Evolutionary conservation across 2,113 vertebrate species (phyloP), one percentile per base, ranked within the genome.

Genomic region (Panurus biarmicus): DNA sequence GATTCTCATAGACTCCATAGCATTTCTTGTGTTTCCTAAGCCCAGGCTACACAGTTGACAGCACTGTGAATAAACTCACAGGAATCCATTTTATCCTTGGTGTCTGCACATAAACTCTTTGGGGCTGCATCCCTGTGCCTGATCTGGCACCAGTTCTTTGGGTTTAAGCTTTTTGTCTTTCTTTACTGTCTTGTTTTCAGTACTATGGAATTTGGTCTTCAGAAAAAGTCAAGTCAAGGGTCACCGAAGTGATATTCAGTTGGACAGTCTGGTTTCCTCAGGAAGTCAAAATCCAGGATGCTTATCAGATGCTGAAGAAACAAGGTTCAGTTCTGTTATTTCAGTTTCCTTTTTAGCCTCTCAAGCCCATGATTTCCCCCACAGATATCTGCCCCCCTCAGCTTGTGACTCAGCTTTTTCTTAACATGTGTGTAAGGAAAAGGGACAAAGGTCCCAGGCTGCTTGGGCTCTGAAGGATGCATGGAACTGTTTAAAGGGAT

Each of bases 211-310:
- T 95, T 25, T 98, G 98, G 98, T 98, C 97, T 65, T 96, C 98
- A 23, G 98, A 98, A 57, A 98, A 95, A 54, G 98, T 99, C 51
- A 99, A 99, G 95, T 97, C 97, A 21, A 97, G 98, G 66, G 96
- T 99, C 95, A 97, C 96, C 1, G 98, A 99, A 97, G 95, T 98
- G 48, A 97, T 99, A 57, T 99, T 98, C 53, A 98, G 99, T 93
- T 99, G 99, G 99, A 99, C 98, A 4, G 98, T 98, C 36, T 99
- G 98, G 98, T 98, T 99, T 70, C 98, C 98, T 89, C 98, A 98
- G 44, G 98, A 99, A 95, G 97, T 98, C 62, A 99, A 99, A 97
- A 98, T 99, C 91, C 98, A 98, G 83, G 98, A 99, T 40, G 99
- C 98, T 22, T 99, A 99, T 96, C 95, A 96, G 90, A 99, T 99